Percentiles rank a stretch among this genome's conserved stretches.
Evolutionary conservation across 1,140 invertebrate genomes (phyloP).

Genomic region (Pseudomyrmex pallidus): DNA sequence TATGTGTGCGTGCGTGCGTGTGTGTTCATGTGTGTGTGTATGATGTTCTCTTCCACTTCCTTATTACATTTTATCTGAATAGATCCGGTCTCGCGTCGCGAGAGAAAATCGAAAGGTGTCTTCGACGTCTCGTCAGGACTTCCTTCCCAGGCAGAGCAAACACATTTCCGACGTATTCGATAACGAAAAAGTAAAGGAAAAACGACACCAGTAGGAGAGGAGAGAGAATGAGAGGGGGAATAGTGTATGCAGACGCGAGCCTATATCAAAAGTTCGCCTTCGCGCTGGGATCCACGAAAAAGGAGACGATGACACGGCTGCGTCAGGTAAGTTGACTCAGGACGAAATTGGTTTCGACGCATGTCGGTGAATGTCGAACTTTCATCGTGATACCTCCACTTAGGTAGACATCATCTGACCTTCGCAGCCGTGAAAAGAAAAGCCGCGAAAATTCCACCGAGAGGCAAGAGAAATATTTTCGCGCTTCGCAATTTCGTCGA

Average conservation of each 20-base stretch:
- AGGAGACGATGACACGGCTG: constrained; percentile 52
- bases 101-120: constrained; percentile 36
- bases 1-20: not conserved
- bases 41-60: constrained; percentile 13
- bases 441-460: constrained; percentile 24
- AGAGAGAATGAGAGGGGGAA: constrained; percentile 21
- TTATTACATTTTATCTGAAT: constrained; percentile 40
- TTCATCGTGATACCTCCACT: constrained; percentile 54
- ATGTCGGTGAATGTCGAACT: constrained; percentile 52
- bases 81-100: not conserved
- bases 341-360: constrained; percentile 69
- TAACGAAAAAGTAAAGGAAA: constrained; percentile 52
- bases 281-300: constrained; percentile 46
- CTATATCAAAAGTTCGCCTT: constrained; percentile 55
- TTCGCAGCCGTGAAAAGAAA: constrained; percentile 28
- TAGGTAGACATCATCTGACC: constrained; percentile 40
- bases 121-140: constrained; percentile 48
- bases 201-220: no score
- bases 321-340: constrained; percentile 49
- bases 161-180: constrained; percentile 60
- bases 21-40: no score
- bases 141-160: constrained; percentile 55
- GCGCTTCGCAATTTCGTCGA: constrained; percentile 1
- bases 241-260: constrained; percentile 56
- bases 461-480: constrained; percentile 19